Evolutionary conservation across 2,888 invertebrate genomes (phyloP).

Genomic region (Ditula angustiorana): DNA sequence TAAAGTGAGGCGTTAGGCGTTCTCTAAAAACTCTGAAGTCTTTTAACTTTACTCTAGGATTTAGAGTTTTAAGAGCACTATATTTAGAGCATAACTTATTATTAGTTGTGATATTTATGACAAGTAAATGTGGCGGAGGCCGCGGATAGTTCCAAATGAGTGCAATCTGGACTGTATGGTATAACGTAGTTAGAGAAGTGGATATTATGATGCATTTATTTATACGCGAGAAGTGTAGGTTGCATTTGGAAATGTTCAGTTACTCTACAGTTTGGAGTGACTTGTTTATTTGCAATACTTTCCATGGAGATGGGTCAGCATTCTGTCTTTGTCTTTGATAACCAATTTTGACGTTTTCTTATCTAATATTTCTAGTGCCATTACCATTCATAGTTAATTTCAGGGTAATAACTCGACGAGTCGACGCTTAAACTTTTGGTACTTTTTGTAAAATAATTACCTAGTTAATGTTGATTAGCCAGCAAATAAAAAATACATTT

Average conservation of each 20-base stretch:
- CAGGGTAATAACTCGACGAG: slow-evolving; percentile 31
- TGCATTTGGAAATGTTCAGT: slow-evolving; percentile 37
- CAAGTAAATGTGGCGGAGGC: slow-evolving; percentile 56
- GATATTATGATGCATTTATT: slow-evolving; percentile 78
- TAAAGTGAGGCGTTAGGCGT: slow-evolving; percentile 55
- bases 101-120: slow-evolving; percentile 79
- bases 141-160: slow-evolving; percentile 71
- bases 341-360: neutral
- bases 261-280: slow-evolving; percentile 22
- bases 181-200: slow-evolving; percentile 81
- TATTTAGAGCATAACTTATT: slow-evolving; percentile 62
- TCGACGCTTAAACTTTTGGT: slow-evolving; percentile 37
- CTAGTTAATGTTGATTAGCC: slow-evolving; percentile 33
- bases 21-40: slow-evolving; percentile 27
- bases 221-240: slow-evolving; percentile 60
- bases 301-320: neutral
- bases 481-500: slow-evolving; percentile 21
- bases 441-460: slow-evolving; percentile 39
- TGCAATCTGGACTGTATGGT: slow-evolving; percentile 78
- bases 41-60: slow-evolving; percentile 10
- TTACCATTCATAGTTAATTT: slow-evolving; percentile 30
- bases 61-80: slow-evolving; percentile 33
- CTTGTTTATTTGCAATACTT: slow-evolving; percentile 4
- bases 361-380: slow-evolving; percentile 20
- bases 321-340: neutral